Evolutionary conservation across 2,113 vertebrate species (phyloP).

Genomic region (Candoia aspera): DNA sequence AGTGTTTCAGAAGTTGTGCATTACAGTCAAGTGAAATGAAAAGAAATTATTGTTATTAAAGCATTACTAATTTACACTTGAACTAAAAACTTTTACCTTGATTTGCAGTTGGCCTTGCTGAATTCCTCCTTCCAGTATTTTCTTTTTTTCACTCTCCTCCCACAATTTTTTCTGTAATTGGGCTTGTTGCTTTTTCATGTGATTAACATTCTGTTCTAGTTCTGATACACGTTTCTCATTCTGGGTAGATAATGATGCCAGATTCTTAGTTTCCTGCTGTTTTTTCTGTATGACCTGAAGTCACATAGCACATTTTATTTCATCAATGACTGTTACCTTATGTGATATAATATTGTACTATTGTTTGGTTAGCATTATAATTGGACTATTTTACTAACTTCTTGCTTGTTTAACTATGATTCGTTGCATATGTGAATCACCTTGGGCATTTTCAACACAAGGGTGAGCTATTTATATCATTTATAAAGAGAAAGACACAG

Average conservation of each 20-base stretch:
- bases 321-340: background rate
- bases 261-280: conserved; percentile 75
- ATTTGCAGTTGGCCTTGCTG: conserved; percentile 76
- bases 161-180: conserved; percentile 76
- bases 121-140: conserved; percentile 73
- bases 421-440: background rate
- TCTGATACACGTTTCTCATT: conserved; percentile 78
- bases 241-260: conserved; percentile 78
- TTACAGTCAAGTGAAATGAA: background rate
- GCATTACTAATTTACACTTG: background rate
- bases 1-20: background rate
- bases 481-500: background rate
- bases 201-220: conserved; percentile 79
- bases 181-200: conserved; percentile 79
- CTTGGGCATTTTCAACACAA: background rate
- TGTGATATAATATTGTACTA: background rate
- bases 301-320: conserved; percentile 51
- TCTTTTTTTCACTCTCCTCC: conserved; percentile 74
- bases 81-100: conserved; percentile 68
- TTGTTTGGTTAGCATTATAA: background rate
- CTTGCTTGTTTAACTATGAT: background rate
- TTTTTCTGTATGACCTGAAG: conserved; percentile 75
- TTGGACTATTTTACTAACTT: background rate
- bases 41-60: background rate
- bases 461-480: background rate